Evolutionary conservation across 2,797 vertebrate genomes (phyloP), one percentile per base, ranked within the genome.

Genomic region (Myotis planiceps): DNA sequence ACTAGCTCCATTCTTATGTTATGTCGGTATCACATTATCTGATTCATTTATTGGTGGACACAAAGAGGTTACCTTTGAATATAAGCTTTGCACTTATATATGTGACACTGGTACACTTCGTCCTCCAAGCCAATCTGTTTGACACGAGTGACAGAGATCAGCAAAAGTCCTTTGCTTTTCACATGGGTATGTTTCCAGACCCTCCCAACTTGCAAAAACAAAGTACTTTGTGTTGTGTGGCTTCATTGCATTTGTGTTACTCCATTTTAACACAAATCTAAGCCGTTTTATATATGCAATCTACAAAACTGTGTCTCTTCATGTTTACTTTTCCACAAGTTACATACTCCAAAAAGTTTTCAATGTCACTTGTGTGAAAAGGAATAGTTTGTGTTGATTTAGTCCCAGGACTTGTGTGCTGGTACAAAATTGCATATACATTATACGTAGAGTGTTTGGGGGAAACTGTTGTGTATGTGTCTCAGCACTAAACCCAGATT

Each of bases 71-170:
- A 92, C 96, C 95, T 47, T 94, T 68, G 95, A 92, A 81, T 65
- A 95, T 92, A 97, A 96, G 96, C 82, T 97, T 92, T 86, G 86
- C 51, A 94, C 87, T 96, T 96, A 88, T 85, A 87, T 97, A 90
- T 96, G 96, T 97, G 97, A 96, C 94, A 82, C 21, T 84, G 71
- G 84, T 94, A 68, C 80, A 95, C 93, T 94, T 94, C 69, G 66
- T 97, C 95, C 95, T 95, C 98, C 99, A 99, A 97, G 98, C 99
- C 99, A 99, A 99, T 98, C 98, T 98, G 98, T 98, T 98, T 98
- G 94, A 95, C 13, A 32, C 90, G 94, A 92, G 84, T 78, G 98
- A 98, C 89, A 95, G 94, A 98, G 94, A 97, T 98, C 96, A 97
- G 97, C 98, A 98, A 93, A 98, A 98, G 97, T 88, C 89, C 98